Evolutionary conservation across 2,113 vertebrate species (phyloP), one percentile per base, ranked within the genome.

Genomic region (Lycocorax pyrrhopterus): DNA sequence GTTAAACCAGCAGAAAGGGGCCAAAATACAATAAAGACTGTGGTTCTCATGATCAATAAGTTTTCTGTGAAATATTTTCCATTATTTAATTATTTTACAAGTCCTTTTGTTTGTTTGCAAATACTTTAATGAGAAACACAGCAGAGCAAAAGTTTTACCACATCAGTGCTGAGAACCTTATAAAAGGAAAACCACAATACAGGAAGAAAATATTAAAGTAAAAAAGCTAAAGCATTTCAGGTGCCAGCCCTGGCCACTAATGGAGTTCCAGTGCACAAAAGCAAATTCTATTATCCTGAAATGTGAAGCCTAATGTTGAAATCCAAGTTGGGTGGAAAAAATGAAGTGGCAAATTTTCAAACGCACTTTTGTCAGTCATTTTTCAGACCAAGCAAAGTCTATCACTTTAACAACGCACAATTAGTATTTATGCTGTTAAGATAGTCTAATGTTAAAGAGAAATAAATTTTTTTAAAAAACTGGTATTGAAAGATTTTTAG

Each of bases 391-490:
- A 73, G 33, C 14, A 88, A 90, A 55, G 12, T 16, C 25, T 55
- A 37, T 20, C 3, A 32, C 25, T 86, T 16, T 51, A 79, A 26
- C 12, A 85, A 27, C 12, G 85, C 51, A 43, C 4, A 56, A 67
- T 32, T 12, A 53, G 14, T 13, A 85, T 37, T 32, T 59, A 51
- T 33, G 30, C 5, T 58, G 75, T 55, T 63, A 81, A 78, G 43
- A 32, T 9, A 53, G 23, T 43, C 16, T 69, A 35, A 84, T 60
- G 82, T 78, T 67, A 58, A 30, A 62, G 12, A 16, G 1, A 87
- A 86, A 72, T 12, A 41, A 0, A 17, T 69, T 33, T 25, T 3
- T 23, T 0, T 0, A 39, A 51, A 68, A 35, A 37, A 7, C 12
- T n/a, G 7, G 4, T 32, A 56, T 17, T 51, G 39, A 66, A 89